phyloP scores from a whole-genome alignment of 2,888 invertebrate genomes.

The Alitta virens region DNA sequence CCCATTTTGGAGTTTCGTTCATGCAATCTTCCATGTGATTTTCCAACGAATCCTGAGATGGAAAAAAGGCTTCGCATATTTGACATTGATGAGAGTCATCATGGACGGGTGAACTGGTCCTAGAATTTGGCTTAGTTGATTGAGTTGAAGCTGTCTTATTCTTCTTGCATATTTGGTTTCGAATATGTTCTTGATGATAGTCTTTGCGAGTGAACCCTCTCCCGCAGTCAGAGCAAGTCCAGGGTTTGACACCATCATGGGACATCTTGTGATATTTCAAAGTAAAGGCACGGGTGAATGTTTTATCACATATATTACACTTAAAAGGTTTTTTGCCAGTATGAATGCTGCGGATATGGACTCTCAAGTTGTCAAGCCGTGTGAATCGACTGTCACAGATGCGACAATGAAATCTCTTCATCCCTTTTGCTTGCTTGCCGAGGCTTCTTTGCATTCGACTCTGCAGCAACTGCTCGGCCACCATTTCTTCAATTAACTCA shows the following conservation, averaged over 20 bases:
- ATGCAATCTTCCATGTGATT: background rate
- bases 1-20: background rate
- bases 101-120: background rate
- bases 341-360: background rate
- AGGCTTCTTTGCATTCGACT: too few species aligned
- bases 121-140: background rate
- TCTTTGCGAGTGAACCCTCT: background rate
- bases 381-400: background rate
- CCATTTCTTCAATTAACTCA: too few species aligned
- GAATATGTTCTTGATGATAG: background rate
- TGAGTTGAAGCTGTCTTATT: background rate
- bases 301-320: background rate
- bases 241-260: background rate
- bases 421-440: too few species aligned
- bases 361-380: background rate
- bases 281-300: background rate
- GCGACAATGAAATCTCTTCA: background rate
- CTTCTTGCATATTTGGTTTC: background rate
- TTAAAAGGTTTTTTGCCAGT: background rate
- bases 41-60: background rate
- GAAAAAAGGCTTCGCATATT: background rate
- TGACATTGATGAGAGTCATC: background rate
- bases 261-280: slow-evolving; percentile 1
- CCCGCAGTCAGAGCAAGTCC: background rate
- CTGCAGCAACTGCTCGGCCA: too few species aligned